phyloP scores from a whole-genome alignment of 2,113 vertebrate genomes.

The Puffinus mauretanicus region DNA sequence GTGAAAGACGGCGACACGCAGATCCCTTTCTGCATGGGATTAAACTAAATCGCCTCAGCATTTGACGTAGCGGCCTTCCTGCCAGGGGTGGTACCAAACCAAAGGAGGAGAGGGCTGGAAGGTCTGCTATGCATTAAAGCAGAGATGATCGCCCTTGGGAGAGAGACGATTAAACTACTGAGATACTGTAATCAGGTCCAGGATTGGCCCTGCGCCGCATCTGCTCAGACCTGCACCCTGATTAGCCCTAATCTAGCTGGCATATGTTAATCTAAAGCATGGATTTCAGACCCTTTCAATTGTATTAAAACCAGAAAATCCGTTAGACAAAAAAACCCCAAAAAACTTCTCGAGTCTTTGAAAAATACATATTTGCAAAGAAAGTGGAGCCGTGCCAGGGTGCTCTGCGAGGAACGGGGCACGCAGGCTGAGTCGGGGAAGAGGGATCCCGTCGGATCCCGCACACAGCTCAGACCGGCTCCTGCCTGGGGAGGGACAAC shows the following conservation, averaged over 20 bases:
- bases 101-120: constrained; percentile 8
- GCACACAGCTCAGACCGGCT: fast-evolving
- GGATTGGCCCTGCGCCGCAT: constrained; percentile 66
- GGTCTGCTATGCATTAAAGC: constrained; percentile 19
- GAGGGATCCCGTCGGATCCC: not conserved
- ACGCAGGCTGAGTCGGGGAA: not conserved
- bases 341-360: not conserved
- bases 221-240: constrained; percentile 67
- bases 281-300: constrained; percentile 66
- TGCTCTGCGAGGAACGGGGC: fast-evolving
- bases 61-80: constrained; percentile 49
- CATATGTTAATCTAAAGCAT: constrained; percentile 58
- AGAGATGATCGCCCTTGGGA: constrained; percentile 67
- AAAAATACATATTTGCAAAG: fast-evolving
- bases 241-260: constrained; percentile 80
- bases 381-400: fast-evolving
- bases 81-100: not conserved
- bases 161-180: constrained; percentile 63
- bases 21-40: constrained; percentile 34
- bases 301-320: constrained; percentile 71
- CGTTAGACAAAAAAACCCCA: not conserved
- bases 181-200: constrained; percentile 69
- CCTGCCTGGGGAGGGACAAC: not conserved
- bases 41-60: constrained; percentile 62
- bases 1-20: not conserved